Evolutionary conservation across 2,113 vertebrate genomes (phyloP), one percentile per base, ranked within the genome.

Genomic region (Ivindomyrus marchei): DNA sequence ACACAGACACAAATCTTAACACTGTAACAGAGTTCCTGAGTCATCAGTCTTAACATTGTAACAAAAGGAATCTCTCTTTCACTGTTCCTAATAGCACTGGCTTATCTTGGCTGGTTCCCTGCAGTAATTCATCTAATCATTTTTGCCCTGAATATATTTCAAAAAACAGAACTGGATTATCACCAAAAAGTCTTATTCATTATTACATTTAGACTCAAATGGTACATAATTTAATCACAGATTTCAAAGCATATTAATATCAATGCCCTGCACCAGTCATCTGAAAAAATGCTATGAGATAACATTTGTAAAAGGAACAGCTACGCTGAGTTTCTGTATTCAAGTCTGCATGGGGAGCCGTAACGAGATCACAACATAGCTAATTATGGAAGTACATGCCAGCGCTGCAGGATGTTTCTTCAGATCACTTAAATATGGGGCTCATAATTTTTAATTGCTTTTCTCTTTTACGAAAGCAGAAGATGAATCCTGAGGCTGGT

Each of bases 21-120:
- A 88, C 31, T 36, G 31, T 27, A 66, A 66, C 47, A 39, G 31
- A 47, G 15, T 47, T n/a, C 47, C 21, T 94, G 95, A 91, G 95
- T 92, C 93, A 96, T 95, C 91, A 96, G 95, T 94, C 94, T 97
- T 90, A 96, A 94, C 88, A 97, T 97, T 99, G 66, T 93, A 83
- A 83, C 77, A 83, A 17, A 83, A 45, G 2, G 42, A 21, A 39
- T 45, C 39, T 21, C 39, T 45, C n/a, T 45, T 39, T 83, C 42
- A 83, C 77, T 83, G 39, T 17, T 45, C 19, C 42, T 83, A 83
- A 83, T 45, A 83, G 77, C 21, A 31, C 62, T 31, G 62, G n/a
- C 62, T 46, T 21, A 45, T 85, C 46, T 47, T 47, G 45, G n/a
- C 3, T 50, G 47, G 45, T 27, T 86, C 17, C 45, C 84, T 27